These are phyloP conservation scores for Channa argus DNA, from an alignment of 2,113 vertebrate species.

Conservation along the genomic window DNA sequence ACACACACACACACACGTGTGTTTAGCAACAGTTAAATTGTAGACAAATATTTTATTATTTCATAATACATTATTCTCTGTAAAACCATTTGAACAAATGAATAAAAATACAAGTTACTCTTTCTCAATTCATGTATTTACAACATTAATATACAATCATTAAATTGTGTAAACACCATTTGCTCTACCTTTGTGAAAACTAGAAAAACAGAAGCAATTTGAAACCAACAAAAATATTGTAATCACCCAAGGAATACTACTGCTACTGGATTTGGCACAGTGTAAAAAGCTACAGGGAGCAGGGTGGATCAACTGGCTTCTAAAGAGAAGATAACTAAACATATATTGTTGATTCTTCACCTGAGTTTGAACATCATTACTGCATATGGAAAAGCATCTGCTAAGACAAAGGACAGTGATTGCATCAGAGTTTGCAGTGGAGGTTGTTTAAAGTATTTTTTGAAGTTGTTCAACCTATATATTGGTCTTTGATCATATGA, in stretches of 20 bases:
- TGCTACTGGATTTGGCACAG: conserved; percentile 26
- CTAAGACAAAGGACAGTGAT: not conserved
- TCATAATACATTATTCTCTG: conserved; percentile 27
- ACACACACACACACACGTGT: not conserved
- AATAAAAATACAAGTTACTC: conserved; percentile 65
- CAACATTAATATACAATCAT: conserved; percentile 27
- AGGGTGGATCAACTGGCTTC: conserved; percentile 6
- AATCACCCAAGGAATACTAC: conserved; percentile 5
- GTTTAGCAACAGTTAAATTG: not conserved
- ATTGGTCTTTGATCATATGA: conserved; percentile 12
- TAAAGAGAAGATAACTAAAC: conserved; percentile 6
- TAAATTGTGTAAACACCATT: conserved; percentile 16
- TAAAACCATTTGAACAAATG: conserved; percentile 42
- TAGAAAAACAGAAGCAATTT: conserved; percentile 19
- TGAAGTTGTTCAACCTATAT: conserved; percentile 2
- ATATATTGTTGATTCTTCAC: conserved; percentile 8
- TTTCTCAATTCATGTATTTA: conserved; percentile 1
- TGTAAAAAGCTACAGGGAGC: conserved; percentile 1
- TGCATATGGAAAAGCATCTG: conserved; percentile 6
- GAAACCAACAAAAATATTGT: conserved; percentile 27
- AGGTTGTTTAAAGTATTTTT: conserved; percentile 4
- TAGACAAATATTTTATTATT: conserved; percentile 65
- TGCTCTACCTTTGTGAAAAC: conserved; percentile 1
- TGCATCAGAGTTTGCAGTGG: conserved; percentile 10
- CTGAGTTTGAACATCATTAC: conserved; percentile 43